Conservation (phyloP, 2,888 invertebrate genomes). For the Drosophila acutilabella region DNA sequence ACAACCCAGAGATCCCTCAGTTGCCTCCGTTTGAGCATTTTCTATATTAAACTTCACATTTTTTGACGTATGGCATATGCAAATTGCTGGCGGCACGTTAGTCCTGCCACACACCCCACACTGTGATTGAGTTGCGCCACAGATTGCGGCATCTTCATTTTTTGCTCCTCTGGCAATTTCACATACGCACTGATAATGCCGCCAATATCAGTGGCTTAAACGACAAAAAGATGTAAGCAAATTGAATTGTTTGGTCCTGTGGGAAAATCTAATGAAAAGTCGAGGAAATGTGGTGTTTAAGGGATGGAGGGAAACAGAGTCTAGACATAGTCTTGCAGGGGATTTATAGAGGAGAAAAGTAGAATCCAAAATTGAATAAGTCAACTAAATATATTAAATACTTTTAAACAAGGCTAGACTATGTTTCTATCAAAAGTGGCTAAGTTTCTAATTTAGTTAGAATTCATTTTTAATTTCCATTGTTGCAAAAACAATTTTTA, state of each 20-base stretch:
- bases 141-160: slow-evolving; percentile 55
- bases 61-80: slow-evolving; percentile 77
- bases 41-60: slow-evolving; percentile 82
- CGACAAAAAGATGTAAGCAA: slow-evolving; percentile 33
- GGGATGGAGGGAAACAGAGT: not conserved
- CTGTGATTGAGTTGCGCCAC: slow-evolving; percentile 40
- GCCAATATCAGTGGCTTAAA: slow-evolving; percentile 19
- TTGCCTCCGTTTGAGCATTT: slow-evolving; percentile 65
- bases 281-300: not conserved
- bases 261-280: not conserved
- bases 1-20: slow-evolving; percentile 9
- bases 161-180: slow-evolving; percentile 25
- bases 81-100: slow-evolving; percentile 67
- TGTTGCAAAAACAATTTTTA: too few relatives aligned
- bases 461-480: too few relatives aligned
- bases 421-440: too few relatives aligned
- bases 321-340: too few relatives aligned
- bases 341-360: too few relatives aligned
- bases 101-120: slow-evolving; percentile 1
- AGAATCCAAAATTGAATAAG: too few relatives aligned
- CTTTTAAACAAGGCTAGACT: too few relatives aligned
- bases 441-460: too few relatives aligned
- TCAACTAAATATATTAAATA: too few relatives aligned
- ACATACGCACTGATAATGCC: slow-evolving; percentile 35
- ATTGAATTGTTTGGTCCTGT: slow-evolving; percentile 8